These are phyloP conservation scores for Octodonta nipae DNA, from an alignment of 2,888 invertebrate species.

Conservation along the genomic window DNA sequence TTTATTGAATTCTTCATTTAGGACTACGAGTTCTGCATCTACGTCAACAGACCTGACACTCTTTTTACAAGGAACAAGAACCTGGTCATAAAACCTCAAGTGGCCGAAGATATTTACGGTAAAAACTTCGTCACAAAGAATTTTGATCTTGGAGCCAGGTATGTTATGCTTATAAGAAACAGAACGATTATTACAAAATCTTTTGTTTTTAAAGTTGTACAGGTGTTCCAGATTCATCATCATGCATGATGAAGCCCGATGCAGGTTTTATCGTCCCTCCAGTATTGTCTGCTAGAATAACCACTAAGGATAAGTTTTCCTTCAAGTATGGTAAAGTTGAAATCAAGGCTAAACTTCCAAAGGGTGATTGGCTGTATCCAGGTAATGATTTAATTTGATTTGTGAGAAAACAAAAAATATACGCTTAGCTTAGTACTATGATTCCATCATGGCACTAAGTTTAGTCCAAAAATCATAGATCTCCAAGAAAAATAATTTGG, in stretches of 20 bases:
- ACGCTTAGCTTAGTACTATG: no score
- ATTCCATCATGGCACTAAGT: no score
- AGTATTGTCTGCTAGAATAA: constrained; percentile 49
- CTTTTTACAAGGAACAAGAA: constrained; percentile 40
- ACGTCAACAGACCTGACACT: constrained; percentile 44
- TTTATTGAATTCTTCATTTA: no score
- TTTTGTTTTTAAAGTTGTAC: constrained; percentile 33
- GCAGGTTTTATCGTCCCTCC: constrained; percentile 53
- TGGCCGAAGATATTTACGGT: constrained; percentile 42
- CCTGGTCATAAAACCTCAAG: constrained; percentile 48
- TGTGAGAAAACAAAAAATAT: no score
- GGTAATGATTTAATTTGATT: no score
- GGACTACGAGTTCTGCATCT: constrained; percentile 60
- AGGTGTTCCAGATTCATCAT: constrained; percentile 22
- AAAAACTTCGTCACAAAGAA: constrained; percentile 32
- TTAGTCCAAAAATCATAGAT: no score
- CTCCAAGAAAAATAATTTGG: no score
- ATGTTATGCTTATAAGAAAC: no score
- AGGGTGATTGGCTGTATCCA: constrained; percentile 67
- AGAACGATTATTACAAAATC: background rate
- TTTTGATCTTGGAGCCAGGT: no score
- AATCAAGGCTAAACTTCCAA: constrained; percentile 56
- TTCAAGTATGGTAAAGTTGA: constrained; percentile 58
- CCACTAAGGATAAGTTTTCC: constrained; percentile 47
- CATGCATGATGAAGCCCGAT: constrained; percentile 38